Evolutionary conservation across 53 echinoderm and acorn worm species (phyloP).

Genomic region (Actinopyga echinites): DNA sequence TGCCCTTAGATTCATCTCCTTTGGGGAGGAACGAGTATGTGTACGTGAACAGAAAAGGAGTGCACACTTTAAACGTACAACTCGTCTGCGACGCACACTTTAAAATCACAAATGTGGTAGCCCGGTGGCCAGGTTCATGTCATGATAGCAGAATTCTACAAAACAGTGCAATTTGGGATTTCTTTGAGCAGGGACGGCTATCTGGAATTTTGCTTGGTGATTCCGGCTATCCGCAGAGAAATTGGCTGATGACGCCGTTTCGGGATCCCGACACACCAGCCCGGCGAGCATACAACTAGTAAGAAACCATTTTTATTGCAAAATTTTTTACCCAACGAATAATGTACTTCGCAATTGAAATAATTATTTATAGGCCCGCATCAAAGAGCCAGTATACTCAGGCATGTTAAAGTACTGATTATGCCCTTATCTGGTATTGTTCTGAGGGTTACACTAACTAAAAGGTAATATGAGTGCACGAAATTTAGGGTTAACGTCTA

Average conservation of each 20-base stretch:
- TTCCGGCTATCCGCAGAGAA: slow-evolving; percentile 30
- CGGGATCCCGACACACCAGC: background rate
- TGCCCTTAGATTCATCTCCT: slow-evolving; percentile 27
- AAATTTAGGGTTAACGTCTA: no score
- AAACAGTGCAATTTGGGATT: background rate
- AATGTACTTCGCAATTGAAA: no score
- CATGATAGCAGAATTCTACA: slow-evolving; percentile 15
- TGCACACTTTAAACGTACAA: slow-evolving; percentile 18
- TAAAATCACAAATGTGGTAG: slow-evolving; percentile 22
- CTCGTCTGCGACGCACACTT: slow-evolving; percentile 18
- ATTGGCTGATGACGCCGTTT: slow-evolving; percentile 29
- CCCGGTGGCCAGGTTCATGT: slow-evolving; percentile 17
- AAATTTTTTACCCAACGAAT: no score
- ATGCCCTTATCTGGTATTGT: background rate
- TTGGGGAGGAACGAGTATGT: background rate
- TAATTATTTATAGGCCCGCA: no score
- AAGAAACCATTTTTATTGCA: background rate
- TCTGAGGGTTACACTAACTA: background rate
- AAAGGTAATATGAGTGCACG: no score
- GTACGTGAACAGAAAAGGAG: slow-evolving; percentile 30
- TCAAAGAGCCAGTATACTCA: no score
- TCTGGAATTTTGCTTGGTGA: slow-evolving; percentile 27
- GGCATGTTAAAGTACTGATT: no score
- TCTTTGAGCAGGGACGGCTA: slow-evolving; percentile 3
- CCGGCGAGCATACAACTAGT: background rate